Base-by-base conservation (phyloP, 2,797 vertebrate species). In the Galago senegalensis region DNA sequence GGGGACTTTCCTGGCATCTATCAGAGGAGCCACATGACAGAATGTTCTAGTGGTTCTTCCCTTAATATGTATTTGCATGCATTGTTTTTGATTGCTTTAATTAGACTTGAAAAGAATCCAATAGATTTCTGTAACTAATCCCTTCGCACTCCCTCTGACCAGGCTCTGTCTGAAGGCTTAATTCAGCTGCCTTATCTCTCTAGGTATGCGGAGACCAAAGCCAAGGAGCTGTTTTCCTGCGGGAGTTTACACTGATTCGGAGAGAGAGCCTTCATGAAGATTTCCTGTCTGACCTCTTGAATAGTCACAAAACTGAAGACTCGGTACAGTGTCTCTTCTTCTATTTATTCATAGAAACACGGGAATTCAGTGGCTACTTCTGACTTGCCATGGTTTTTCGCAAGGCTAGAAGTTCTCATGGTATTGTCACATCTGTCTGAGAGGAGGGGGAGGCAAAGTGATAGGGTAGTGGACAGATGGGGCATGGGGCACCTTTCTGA, bases 201-300 rank as follows among this genome's bases (percentile, higher is more conserved):
- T 97, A 99, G 99, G 98, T 99, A 94, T 98, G 96, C 9, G 99
- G 98, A 95, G 98, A 99, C 89, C 98, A 99, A 97, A 98, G 98
- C 85, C 98, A 99, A 60, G 99, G 98, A 43, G 99, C 99, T 27
- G 99, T 99, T 96, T 99, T 99, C 97, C 99, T 99, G 91, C 98
- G 99, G 92, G 99, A 99, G 98, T 99, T 99, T 98, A 99, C 99
- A 18, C 97, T 99, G 96, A 99, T 99, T 98, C 99, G 99, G 76
- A 98, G 99, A 97, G 99, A 99, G 97, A 99, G 99, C 93, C 99
- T 99, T 63, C 98, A 99, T 0, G 99, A 99, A 77, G 99, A 99
- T 97, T 99, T 99, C 75, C 98, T 99, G 29, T 98, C 99, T 14
- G 99, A 99, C 95, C 97, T 98, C 97, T 97, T 98, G 94, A 98